A percentile compares a stretch with the other conserved stretches of the same genome.
Conservation (phyloP, 2,797 vertebrate species). For the Atherinosoma microstoma region DNA sequence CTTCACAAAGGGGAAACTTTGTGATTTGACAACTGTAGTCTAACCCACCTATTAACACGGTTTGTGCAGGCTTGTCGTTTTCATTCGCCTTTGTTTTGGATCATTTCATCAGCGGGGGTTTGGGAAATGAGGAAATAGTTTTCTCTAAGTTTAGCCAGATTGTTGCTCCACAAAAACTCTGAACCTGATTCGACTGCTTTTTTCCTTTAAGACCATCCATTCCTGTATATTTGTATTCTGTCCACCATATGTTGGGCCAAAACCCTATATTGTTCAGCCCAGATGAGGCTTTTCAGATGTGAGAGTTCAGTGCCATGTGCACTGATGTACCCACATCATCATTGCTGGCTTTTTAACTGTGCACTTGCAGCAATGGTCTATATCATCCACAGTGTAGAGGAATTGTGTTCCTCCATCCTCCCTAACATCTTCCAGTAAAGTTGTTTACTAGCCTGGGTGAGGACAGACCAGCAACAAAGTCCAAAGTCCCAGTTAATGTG, state of each 20-base stretch:
- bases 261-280: not conserved
- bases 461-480: not conserved
- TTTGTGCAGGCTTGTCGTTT: not conserved
- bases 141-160: not conserved
- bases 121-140: not conserved
- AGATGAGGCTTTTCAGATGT: not conserved
- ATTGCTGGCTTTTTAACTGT: not conserved
- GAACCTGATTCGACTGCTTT: not conserved
- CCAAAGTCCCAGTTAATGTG: not conserved
- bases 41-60: not conserved
- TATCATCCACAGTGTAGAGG: not conserved
- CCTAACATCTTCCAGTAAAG: not conserved
- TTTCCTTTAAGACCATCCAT: not conserved
- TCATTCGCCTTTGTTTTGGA: not conserved
- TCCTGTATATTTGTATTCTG: not conserved
- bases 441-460: not conserved
- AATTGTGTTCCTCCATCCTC: not conserved
- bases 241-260: not conserved
- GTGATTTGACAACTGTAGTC: not conserved
- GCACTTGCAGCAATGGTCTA: not conserved
- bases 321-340: not conserved
- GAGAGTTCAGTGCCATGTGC: not conserved
- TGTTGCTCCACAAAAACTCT: not conserved
- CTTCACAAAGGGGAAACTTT: conserved; percentile 8
- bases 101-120: not conserved